Conservation (phyloP, 2,113 vertebrate species). For the Lasiurus borealis region DNA sequence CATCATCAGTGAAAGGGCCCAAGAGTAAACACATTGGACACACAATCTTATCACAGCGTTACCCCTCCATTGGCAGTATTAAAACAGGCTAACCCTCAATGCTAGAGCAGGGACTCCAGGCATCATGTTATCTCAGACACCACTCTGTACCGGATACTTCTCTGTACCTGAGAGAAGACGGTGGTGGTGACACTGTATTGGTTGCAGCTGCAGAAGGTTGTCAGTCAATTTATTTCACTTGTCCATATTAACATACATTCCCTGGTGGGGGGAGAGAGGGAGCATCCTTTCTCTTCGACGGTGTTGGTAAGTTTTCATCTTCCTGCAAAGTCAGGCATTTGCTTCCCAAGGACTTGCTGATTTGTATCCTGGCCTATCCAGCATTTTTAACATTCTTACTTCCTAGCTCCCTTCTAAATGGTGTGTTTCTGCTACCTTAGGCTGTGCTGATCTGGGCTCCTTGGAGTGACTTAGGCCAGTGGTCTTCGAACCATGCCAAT, state of each 20-base stretch:
- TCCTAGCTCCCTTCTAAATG: background rate
- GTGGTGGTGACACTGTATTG: background rate
- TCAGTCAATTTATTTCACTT: background rate
- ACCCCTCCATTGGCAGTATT: background rate
- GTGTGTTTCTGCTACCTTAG: background rate
- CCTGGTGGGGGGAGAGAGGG: background rate
- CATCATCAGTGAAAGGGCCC: background rate
- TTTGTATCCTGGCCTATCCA: background rate
- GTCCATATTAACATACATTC: background rate
- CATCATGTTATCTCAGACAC: background rate
- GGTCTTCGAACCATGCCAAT: background rate
- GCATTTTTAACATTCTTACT: background rate
- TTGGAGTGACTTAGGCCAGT: background rate
- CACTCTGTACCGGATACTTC: background rate
- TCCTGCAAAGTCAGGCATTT: constrained; percentile 24
- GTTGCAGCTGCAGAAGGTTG: background rate
- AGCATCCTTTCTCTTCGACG: background rate
- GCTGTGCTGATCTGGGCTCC: background rate
- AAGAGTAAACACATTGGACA: background rate
- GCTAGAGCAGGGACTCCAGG: background rate
- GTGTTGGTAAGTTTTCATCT: background rate
- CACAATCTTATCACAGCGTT: background rate
- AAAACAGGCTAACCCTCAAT: background rate
- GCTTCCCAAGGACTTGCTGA: background rate
- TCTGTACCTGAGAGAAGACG: background rate